phyloP scores from a whole-genome alignment of 2,113 vertebrate genomes.

The Neodontobutis hainanensis region DNA sequence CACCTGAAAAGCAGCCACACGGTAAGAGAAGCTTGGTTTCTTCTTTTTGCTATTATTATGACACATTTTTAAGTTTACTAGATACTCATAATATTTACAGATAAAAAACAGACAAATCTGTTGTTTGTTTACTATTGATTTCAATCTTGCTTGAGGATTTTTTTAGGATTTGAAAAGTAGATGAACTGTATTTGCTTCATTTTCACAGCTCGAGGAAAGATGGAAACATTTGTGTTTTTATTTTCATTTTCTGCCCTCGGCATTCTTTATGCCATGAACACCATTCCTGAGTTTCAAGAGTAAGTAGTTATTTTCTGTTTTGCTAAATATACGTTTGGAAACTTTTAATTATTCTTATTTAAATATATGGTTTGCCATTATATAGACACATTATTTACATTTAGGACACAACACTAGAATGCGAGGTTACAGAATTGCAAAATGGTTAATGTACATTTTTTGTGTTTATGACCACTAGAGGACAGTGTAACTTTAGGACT shows the following conservation, averaged over 20 bases:
- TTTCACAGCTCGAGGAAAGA: slow-evolving; percentile 33
- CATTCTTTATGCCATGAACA: slow-evolving; percentile 80
- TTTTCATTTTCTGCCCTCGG: slow-evolving; percentile 84
- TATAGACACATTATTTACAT: too few relatives aligned
- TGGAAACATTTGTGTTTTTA: slow-evolving; percentile 75
- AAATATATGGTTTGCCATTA: too few relatives aligned
- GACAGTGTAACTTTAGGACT: slow-evolving; percentile 44
- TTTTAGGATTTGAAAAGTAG: neutral
- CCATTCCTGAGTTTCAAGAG: slow-evolving; percentile 78
- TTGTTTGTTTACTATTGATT: neutral
- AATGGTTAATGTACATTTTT: too few relatives aligned
- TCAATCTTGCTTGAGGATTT: neutral
- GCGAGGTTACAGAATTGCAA: too few relatives aligned
- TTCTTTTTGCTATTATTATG: slow-evolving; percentile 18
- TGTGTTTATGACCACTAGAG: slow-evolving; percentile 56
- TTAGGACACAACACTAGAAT: too few relatives aligned
- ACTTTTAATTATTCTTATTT: too few relatives aligned
- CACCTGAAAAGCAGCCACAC: slow-evolving; percentile 53
- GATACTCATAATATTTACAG: neutral
- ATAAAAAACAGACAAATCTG: neutral
- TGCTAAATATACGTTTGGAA: neutral
- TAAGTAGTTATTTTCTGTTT: slow-evolving; percentile 72
- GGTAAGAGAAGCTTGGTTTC: slow-evolving; percentile 61
- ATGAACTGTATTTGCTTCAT: slow-evolving; percentile 3
- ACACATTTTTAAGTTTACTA: slow-evolving; percentile 4